Evolutionary conservation across 1,140 invertebrate species (phyloP), one percentile per base, ranked within the genome.

Genomic region (Megalopta genalis): DNA sequence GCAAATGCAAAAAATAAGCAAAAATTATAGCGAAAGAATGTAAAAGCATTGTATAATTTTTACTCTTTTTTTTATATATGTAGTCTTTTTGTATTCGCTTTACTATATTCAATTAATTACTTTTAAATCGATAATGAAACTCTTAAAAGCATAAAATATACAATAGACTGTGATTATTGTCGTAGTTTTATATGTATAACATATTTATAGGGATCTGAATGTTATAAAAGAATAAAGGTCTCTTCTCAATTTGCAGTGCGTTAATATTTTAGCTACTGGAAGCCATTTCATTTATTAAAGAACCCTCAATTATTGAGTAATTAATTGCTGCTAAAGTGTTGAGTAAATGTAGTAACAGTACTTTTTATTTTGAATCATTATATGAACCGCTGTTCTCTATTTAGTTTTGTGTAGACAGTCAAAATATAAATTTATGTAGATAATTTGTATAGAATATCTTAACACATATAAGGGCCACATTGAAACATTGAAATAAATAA

Each of bases 11-110:
- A 2, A 42, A 62, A 2, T 37, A 7, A 46, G 14, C 42, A 4
- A 10, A 2, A 23, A 62, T 49, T 1, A 49, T 49, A 49, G 10
- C 14, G 46, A 52, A 52, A 5, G 6, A 62, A 46, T 72, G 63
- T 76, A 27, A 57, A 80, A 42, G 27, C 74, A n/a, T 67, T 74
- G 52, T 71, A 75, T 14, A 16, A 67, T 63, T 60, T 52, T 5
- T 52, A 18, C 16, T 79, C 42, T 42, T 52, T 80, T 14, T 79
- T 62, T 54, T 37, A n/a, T 49, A 71, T n/a, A 52, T 62, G 16
- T 57, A 46, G 12, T 14, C 42, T 27, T 49, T 65, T 63, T n/a
- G 39, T 42, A 42, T 78, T 64, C 37, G 42, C 5, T 42, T 27
- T 32, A 21, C n/a, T 52, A 49, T 12, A 18, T 2, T 3, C 2